Conservation (phyloP, 92 coral and sea anemone genomes). For the Ricordea florida region DNA sequence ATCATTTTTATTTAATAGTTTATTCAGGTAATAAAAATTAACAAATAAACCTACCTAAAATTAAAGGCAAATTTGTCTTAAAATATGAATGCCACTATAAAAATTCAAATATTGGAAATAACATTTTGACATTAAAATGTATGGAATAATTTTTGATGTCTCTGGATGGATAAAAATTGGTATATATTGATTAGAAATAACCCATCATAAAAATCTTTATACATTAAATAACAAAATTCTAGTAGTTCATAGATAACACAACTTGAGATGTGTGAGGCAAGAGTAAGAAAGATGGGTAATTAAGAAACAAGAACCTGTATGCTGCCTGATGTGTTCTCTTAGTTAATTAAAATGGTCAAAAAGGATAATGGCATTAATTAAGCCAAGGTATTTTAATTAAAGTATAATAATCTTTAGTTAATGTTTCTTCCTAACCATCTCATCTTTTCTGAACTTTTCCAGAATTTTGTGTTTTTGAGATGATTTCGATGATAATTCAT, state of each 20-base stretch:
- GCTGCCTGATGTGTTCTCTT: too few species aligned
- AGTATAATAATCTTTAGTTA: too few species aligned
- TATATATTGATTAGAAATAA: not conserved
- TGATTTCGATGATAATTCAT: too few species aligned
- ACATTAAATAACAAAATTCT: conserved; percentile 5
- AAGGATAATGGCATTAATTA: too few species aligned
- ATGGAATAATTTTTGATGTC: not conserved
- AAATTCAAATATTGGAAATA: conserved; percentile 6
- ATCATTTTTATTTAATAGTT: conserved; percentile 2
- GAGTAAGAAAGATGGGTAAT: too few species aligned
- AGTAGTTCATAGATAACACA: not conserved
- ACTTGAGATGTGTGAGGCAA: too few species aligned
- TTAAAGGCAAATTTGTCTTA: conserved; percentile 2
- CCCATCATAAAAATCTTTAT: not conserved
- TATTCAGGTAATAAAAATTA: conserved; percentile 1
- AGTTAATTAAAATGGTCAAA: too few species aligned
- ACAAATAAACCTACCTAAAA: not conserved
- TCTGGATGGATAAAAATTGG: conserved; percentile 11
- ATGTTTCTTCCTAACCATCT: too few species aligned
- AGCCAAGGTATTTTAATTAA: too few species aligned
- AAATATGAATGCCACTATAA: not conserved
- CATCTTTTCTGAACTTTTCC: too few species aligned
- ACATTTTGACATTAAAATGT: not conserved
- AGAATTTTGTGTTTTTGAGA: too few species aligned
- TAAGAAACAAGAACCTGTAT: too few species aligned